phyloP scores from a whole-genome alignment of 2,888 invertebrate species.

The Mimas tiliae region DNA sequence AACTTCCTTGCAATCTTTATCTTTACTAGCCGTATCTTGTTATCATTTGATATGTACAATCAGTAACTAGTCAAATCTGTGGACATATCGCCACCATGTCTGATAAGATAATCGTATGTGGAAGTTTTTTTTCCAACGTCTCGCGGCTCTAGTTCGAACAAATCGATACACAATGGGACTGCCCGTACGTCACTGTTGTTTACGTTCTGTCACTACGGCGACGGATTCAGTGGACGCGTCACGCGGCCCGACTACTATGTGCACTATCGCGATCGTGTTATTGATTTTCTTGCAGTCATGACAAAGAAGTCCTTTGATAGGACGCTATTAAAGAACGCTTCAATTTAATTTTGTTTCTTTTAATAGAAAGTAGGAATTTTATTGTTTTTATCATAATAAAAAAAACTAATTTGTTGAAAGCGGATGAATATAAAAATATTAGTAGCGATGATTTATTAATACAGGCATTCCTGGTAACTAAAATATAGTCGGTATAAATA shows the following conservation, averaged over 20 bases:
- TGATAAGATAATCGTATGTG: slow-evolving; percentile 6
- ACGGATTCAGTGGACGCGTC: slow-evolving; percentile 64
- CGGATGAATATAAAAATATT: too few species aligned
- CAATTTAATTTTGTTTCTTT: too few species aligned
- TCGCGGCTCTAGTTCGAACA: slow-evolving; percentile 38
- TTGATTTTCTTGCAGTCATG: slow-evolving; percentile 9
- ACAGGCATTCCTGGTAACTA: too few species aligned
- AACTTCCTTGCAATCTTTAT: neutral
- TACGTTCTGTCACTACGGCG: slow-evolving; percentile 72
- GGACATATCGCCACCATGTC: neutral
- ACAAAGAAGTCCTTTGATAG: neutral
- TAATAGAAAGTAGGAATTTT: too few species aligned
- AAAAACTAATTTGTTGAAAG: too few species aligned
- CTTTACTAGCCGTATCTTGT: neutral
- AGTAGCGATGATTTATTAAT: too few species aligned
- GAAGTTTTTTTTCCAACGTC: slow-evolving; percentile 1
- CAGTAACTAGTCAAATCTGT: neutral
- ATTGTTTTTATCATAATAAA: too few species aligned
- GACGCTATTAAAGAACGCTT: too few species aligned
- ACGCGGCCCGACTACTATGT: slow-evolving; percentile 13
- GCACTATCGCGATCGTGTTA: slow-evolving; percentile 5
- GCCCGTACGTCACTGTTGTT: slow-evolving; percentile 67
- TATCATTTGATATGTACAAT: slow-evolving; percentile 11
- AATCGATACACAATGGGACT: slow-evolving; percentile 61
- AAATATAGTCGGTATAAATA: neutral